Conservation (phyloP, 2,888 invertebrate genomes). For the Chirona hameri region DNA sequence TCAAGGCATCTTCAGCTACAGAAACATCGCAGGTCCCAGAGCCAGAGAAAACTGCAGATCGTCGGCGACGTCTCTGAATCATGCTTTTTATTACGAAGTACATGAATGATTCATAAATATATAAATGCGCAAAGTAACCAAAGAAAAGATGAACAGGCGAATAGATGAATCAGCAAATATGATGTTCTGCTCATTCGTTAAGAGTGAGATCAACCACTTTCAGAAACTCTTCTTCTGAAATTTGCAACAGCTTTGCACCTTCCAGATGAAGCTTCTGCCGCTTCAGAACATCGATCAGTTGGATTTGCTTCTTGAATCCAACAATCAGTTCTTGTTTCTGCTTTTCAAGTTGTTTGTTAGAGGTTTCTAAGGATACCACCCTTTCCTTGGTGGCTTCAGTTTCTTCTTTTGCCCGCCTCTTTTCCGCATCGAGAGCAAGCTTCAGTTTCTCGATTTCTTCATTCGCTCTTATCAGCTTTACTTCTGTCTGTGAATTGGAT, state of each 20-base stretch:
- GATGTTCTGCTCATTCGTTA: neutral
- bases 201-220: neutral
- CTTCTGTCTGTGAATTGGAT: neutral
- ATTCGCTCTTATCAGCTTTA: neutral
- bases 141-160: too few relatives aligned
- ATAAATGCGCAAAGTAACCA: too few relatives aligned
- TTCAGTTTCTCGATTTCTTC: neutral
- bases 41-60: too few relatives aligned
- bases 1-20: too few relatives aligned
- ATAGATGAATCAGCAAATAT: too few relatives aligned
- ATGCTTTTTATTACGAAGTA: too few relatives aligned
- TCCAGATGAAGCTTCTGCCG: neutral
- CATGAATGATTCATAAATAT: too few relatives aligned
- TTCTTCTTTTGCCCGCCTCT: neutral
- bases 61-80: too few relatives aligned
- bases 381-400: neutral
- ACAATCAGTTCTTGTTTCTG: neutral
- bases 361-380: neutral
- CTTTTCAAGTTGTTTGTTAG: neutral
- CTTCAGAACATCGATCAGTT: neutral
- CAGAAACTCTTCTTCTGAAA: slow-evolving; percentile 3
- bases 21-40: too few relatives aligned
- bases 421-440: neutral
- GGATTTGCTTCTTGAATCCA: neutral
- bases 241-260: neutral